Evolutionary conservation across 2,888 invertebrate species (phyloP).

Genomic region (Augochlorella aurata): DNA sequence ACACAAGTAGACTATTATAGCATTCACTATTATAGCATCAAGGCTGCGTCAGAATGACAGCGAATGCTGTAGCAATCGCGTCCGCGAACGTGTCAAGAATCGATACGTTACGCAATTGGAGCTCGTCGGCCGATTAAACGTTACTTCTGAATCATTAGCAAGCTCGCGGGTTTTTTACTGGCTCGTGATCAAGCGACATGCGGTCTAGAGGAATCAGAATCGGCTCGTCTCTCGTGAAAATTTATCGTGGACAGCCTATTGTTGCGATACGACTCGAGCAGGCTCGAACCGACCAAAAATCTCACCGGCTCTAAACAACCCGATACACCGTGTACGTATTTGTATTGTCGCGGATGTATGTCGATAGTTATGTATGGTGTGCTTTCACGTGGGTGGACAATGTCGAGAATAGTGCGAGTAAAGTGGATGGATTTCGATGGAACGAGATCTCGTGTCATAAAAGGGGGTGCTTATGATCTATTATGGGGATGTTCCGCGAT

Average conservation of each 20-base stretch:
- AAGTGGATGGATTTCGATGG: slow-evolving; percentile 30
- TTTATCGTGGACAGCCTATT: neutral
- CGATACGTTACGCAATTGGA: slow-evolving; percentile 3
- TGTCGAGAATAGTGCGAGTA: slow-evolving; percentile 18
- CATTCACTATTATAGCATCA: too few species aligned
- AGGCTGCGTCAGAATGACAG: too few species aligned
- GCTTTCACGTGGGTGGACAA: slow-evolving; percentile 11
- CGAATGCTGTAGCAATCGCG: too few species aligned
- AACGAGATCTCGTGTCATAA: slow-evolving; percentile 24
- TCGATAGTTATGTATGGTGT: slow-evolving; percentile 18
- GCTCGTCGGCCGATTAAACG: neutral
- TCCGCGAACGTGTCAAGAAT: neutral
- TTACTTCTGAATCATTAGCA: neutral
- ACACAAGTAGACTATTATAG: too few species aligned
- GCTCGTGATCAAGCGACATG: slow-evolving; percentile 31
- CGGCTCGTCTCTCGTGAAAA: neutral
- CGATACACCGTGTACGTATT: neutral
- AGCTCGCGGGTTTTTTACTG: neutral
- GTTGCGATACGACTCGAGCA: neutral
- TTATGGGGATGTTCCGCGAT: slow-evolving; percentile 7
- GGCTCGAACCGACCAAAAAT: slow-evolving; percentile 12
- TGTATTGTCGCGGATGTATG: neutral
- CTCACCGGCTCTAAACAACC: neutral
- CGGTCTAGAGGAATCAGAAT: slow-evolving; percentile 9
- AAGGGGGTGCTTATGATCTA: slow-evolving; percentile 18